Percentiles rank a stretch among this genome's conserved stretches.
Conservation (phyloP, 2,888 invertebrate genomes). For the Melinopterus prodromus region DNA sequence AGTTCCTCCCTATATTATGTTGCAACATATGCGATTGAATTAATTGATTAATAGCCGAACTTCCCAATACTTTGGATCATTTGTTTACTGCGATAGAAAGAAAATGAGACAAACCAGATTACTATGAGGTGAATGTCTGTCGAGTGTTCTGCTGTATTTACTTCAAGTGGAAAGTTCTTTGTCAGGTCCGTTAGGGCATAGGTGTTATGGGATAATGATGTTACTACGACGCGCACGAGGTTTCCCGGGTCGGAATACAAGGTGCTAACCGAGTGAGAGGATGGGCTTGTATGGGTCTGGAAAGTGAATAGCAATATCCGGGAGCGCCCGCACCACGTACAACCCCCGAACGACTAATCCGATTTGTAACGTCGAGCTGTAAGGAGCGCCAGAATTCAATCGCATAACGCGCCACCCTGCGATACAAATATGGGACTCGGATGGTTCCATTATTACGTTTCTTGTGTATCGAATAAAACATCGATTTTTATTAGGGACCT, state of each 20-base stretch:
- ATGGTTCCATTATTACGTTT: conserved; percentile 30
- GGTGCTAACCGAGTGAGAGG: not conserved
- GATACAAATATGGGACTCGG: conserved; percentile 31
- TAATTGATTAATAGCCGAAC: no score
- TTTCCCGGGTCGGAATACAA: not conserved
- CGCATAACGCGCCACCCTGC: conserved; percentile 23
- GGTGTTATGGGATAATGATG: not conserved
- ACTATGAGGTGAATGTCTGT: no score
- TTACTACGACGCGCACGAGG: not conserved
- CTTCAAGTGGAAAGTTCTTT: not conserved
- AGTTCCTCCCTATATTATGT: no score
- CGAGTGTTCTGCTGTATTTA: not conserved
- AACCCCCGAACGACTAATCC: conserved; percentile 26
- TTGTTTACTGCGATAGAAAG: no score
- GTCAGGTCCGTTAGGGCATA: not conserved
- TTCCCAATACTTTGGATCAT: no score
- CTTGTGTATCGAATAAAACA: conserved; percentile 24
- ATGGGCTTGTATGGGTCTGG: not conserved
- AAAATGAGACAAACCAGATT: no score
- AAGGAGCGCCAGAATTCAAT: conserved; percentile 30
- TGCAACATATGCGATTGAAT: no score
- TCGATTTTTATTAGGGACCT: conserved; percentile 20
- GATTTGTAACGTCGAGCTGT: conserved; percentile 29
- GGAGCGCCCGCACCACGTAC: conserved; percentile 30
- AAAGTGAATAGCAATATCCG: conserved; percentile 33